phyloP scores from a whole-genome alignment of 2,797 vertebrate species.

The Hemitrygon akajei region DNA sequence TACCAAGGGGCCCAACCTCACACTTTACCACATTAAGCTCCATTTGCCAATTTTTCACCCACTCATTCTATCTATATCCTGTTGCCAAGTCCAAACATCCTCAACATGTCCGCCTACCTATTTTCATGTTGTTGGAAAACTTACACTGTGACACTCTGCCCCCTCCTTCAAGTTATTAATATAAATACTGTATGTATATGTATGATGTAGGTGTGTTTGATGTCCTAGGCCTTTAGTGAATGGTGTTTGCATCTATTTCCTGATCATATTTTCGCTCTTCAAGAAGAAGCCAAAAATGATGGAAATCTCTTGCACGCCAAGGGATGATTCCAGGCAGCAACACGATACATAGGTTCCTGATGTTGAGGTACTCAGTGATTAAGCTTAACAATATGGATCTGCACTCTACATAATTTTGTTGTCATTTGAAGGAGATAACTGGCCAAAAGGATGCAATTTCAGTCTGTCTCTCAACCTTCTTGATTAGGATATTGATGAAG shows the following conservation, averaged over 20 bases:
- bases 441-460: not conserved
- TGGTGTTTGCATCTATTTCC: not conserved
- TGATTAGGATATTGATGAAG: too few relatives aligned
- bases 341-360: not conserved
- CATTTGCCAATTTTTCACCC: too few relatives aligned
- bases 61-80: too few relatives aligned
- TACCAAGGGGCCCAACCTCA: too few relatives aligned
- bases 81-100: too few relatives aligned
- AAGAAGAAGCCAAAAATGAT: not conserved
- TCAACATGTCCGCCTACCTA: too few relatives aligned
- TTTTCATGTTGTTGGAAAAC: too few relatives aligned
- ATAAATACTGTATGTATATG: too few relatives aligned
- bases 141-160: too few relatives aligned
- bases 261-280: not conserved
- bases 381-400: not conserved
- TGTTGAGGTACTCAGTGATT: not conserved
- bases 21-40: too few relatives aligned
- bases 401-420: not conserved
- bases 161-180: too few relatives aligned
- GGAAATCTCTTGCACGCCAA: not conserved
- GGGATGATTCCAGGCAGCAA: not conserved
- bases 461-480: not conserved
- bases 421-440: not conserved
- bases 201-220: not conserved
- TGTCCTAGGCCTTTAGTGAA: not conserved